Evolutionary conservation across 2,888 invertebrate species (phyloP).

Genomic region (Hypomecis atomaria): DNA sequence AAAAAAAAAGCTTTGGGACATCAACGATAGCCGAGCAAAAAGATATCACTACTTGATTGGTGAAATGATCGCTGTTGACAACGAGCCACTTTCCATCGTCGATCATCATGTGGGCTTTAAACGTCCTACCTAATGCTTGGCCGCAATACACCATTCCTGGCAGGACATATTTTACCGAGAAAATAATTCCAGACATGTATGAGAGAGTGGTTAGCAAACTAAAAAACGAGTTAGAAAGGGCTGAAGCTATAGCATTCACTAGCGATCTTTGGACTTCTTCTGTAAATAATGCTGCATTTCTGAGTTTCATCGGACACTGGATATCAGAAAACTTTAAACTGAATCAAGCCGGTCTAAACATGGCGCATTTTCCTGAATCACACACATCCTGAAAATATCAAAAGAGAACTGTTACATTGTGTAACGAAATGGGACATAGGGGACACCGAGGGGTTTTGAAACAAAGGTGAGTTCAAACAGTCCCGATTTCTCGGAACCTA

Average conservation of each 20-base stretch:
- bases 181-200: conserved; percentile 13
- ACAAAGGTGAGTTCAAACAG: too few relatives aligned
- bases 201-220: conserved; percentile 2
- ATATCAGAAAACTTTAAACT: conserved; percentile 7
- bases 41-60: conserved; percentile 18
- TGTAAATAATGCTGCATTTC: neutral
- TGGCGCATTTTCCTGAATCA: conserved; percentile 8
- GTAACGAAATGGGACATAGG: conserved; percentile 3
- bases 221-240: neutral
- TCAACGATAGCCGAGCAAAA: conserved; percentile 3
- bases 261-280: too few relatives aligned
- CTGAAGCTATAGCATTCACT: conserved; percentile 1
- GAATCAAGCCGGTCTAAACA: conserved; percentile 8
- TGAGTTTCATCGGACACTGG: conserved; percentile 11
- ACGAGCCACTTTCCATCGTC: conserved; percentile 17
- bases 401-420: too few relatives aligned
- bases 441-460: too few relatives aligned
- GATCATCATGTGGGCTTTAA: conserved; percentile 6
- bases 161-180: conserved; percentile 8
- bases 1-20: conserved; percentile 1
- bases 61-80: conserved; percentile 19
- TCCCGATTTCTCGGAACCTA: too few relatives aligned
- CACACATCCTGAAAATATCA: conserved; percentile 8
- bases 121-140: neutral
- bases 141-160: conserved; percentile 11